Conservation (phyloP, 23 tunicate genomes). For the Ciona savignyi region DNA sequence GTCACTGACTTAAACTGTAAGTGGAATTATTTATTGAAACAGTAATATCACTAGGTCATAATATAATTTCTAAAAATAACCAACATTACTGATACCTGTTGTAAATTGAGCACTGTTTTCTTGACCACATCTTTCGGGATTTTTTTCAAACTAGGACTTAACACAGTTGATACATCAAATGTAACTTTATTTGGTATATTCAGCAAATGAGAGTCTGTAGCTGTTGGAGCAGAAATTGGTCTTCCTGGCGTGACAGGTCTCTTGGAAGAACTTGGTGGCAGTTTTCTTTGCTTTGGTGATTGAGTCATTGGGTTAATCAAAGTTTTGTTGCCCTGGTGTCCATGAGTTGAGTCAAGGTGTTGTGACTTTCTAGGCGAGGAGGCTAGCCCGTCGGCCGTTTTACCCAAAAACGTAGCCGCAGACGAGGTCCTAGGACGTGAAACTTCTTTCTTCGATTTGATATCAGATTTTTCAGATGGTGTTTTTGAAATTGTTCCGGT, state of each 20-base stretch:
- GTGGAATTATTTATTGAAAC: too few species aligned
- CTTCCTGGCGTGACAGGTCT: neutral
- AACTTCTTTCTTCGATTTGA: neutral
- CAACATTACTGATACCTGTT: too few species aligned
- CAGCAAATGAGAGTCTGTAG: neutral
- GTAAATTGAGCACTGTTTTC: neutral
- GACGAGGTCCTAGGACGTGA: constrained; percentile 24
- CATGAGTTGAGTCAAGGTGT: neutral
- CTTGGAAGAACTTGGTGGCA: neutral
- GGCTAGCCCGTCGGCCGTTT: constrained; percentile 52
- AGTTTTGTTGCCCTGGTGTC: neutral
- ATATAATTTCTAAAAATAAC: too few species aligned
- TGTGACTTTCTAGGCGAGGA: constrained; percentile 23
- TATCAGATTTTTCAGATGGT: neutral
- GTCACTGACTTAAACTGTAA: too few species aligned
- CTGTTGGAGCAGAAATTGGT: neutral
- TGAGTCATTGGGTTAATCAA: neutral
- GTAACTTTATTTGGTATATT: neutral
- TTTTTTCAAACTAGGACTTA: neutral
- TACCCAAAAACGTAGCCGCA: constrained; percentile 44
- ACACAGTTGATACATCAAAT: neutral
- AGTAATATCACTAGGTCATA: too few species aligned
- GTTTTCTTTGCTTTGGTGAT: neutral
- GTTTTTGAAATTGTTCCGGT: neutral
- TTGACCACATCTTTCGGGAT: neutral